A percentile compares a stretch with the other conserved stretches of the same genome.
phyloP scores from a whole-genome alignment of 2,888 invertebrate species.

The Orthonevra nobilis region DNA sequence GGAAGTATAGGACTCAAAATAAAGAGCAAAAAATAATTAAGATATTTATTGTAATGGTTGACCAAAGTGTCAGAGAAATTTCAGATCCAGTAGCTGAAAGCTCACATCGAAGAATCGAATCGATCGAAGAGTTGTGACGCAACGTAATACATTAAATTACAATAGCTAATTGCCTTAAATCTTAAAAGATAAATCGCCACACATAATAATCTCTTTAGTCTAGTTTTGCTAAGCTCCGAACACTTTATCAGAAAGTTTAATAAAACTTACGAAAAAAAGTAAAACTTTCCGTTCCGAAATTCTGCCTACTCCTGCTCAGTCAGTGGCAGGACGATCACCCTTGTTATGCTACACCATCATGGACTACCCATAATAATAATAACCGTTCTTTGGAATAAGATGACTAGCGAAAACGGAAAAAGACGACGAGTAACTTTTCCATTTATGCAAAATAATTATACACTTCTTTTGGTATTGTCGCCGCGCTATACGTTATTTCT shows the following conservation, averaged over 20 bases:
- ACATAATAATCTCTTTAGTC: background rate
- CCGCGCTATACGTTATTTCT: conserved; percentile 35
- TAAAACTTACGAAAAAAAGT: conserved; percentile 1
- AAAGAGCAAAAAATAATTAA: too few relatives aligned
- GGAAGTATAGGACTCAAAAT: too few relatives aligned
- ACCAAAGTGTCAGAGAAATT: too few relatives aligned
- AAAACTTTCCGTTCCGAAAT: conserved; percentile 17
- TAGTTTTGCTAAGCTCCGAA: background rate
- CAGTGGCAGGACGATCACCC: too few relatives aligned
- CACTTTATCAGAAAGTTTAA: conserved; percentile 9
- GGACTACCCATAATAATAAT: conserved; percentile 34
- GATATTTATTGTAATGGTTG: too few relatives aligned
- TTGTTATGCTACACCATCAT: conserved; percentile 13
- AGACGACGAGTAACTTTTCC: conserved; percentile 63
- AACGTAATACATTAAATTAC: too few relatives aligned
- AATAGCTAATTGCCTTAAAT: too few relatives aligned
- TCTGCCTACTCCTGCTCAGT: conserved; percentile 30
- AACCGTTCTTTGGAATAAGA: conserved; percentile 31
- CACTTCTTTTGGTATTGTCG: conserved; percentile 61
- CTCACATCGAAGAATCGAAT: too few relatives aligned
- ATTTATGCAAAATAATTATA: conserved; percentile 68
- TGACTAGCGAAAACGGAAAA: conserved; percentile 34
- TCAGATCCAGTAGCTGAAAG: too few relatives aligned
- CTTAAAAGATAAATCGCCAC: too few relatives aligned
- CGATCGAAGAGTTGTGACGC: too few relatives aligned